Base-by-base conservation (phyloP, 2,888 invertebrate species). In the Caenorhabditis auriculariae region DNA sequence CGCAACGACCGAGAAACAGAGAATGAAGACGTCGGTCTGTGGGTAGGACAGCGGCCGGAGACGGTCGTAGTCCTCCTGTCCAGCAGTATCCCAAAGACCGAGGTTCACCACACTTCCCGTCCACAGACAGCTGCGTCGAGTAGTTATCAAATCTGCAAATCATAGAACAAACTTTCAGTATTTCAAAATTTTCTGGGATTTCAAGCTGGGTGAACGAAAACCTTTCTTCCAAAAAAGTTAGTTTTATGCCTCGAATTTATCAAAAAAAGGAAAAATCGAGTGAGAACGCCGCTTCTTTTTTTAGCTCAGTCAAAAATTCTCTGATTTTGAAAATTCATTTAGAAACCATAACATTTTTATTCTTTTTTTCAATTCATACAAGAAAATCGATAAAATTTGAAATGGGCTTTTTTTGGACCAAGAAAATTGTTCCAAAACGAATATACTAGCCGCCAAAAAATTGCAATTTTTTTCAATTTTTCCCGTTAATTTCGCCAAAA, bases 1-100 rank as follows among this genome's bases (percentile, higher is more conserved):
- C 84, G 94, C 93, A 77, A 96, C 94, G 74, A 98, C 93, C 85
- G 94, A 94, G 87, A 94, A 98, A 87, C 96, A 98, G 85, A 98
- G 93, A 81, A 98, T 89, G 86, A 98, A 98, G 69, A 98, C 96
- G 85, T 98, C 96, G 71, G 96, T 98, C 88, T 87, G 95, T 82
- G 96, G 95, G 84, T 96, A 96, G 75, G 93, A 93, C 67, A 96
- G 87, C 39, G 96, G 95, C 77, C 95, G 87, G 70, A 96, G 86
- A 83, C 95, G 88, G 83, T 96, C 95, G 82, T 96, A 96, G 57
- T 81, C 80, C 54, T 80, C 78, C 66, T 96, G 95, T 19, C 93
- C 93, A 17, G 95, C 95, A 4, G 95, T 96, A 85, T 96, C 96
- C 96, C 96, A 96, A 47, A 96, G 86, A 17, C 95, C 95, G 76